Evolutionary conservation across 2,113 vertebrate species (phyloP), one percentile per base, ranked within the genome.

Genomic region (Cnemophilus loriae): DNA sequence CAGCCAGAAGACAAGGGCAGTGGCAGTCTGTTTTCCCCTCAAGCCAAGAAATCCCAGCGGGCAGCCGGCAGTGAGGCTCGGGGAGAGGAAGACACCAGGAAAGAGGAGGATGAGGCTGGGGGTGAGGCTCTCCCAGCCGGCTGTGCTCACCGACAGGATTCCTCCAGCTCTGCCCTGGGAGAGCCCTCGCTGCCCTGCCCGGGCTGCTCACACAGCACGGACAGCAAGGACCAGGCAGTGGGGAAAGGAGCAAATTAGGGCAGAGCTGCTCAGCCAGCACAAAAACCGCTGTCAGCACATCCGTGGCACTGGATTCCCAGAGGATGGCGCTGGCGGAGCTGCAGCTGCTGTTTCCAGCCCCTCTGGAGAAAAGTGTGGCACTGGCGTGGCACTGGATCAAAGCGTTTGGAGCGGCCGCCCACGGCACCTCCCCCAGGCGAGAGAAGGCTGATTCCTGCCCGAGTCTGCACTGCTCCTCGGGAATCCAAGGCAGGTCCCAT

Each of bases 1-100:
- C 88, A 35, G 15, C 84, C 42, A 32, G 96, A 95, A 32, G 97
- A 98, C 57, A 98, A 96, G 60, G 97, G 98, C 44, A 94, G 97
- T 16, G 20, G 92, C 16, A 56, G 92, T 20, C 93, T 93, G 20
- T 78, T 79, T 37, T 94, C 71, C 78, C 82, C 67, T 86, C 91
- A 60, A 14, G 65, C 91, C 59, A 91, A 59, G 89, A 76, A 60
- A 19, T 83, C 63, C 0, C 60, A 89, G 84, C 77, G 0, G 32
- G 83, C 49, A 35, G 64, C 84, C 10, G 26, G 84, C 32, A 35
- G 69, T 0, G 5, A 63, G 30, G 6, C 79, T 53, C 14, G 0
- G 28, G 69, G 44, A 53, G 70, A 59, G 41, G 52, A 91, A 28
- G 9, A 57, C 2, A 1, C 26, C 41, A 13, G 35, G 22, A 56